Conservation (phyloP, 2,797 vertebrate genomes). For the Chaunax sp. region DNA sequence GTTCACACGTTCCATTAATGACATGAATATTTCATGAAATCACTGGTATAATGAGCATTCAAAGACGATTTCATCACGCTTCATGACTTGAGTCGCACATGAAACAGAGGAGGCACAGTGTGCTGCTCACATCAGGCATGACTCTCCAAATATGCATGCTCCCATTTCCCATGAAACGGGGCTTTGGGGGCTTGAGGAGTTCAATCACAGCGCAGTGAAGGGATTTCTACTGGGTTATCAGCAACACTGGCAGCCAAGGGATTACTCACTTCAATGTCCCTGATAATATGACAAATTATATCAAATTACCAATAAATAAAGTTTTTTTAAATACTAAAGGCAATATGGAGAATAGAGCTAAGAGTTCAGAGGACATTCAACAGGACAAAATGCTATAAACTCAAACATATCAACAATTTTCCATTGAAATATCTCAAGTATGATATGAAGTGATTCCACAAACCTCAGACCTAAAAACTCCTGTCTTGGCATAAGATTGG, state of each 20-base stretch:
- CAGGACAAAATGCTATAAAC: slow-evolving; percentile 36
- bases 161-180: slow-evolving; percentile 56
- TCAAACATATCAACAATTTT: slow-evolving; percentile 37
- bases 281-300: slow-evolving; percentile 41
- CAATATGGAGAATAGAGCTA: slow-evolving; percentile 7
- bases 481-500: slow-evolving; percentile 56
- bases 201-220: slow-evolving; percentile 13
- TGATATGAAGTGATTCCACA: slow-evolving; percentile 39
- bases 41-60: slow-evolving; percentile 45
- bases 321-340: background rate
- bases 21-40: slow-evolving; percentile 70
- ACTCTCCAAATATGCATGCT: slow-evolving; percentile 45
- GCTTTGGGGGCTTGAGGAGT: slow-evolving; percentile 31
- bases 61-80: slow-evolving; percentile 30
- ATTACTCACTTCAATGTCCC: slow-evolving; percentile 48
- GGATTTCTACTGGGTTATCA: slow-evolving; percentile 41
- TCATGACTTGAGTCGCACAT: slow-evolving; percentile 3
- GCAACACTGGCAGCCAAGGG: slow-evolving; percentile 30
- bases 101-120: slow-evolving; percentile 33
- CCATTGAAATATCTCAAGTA: slow-evolving; percentile 46
- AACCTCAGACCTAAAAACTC: slow-evolving; percentile 25
- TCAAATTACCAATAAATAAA: slow-evolving; percentile 40
- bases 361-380: slow-evolving; percentile 44
- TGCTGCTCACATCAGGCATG: slow-evolving; percentile 24
- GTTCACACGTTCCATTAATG: slow-evolving; percentile 41